Evolutionary conservation across 2,797 vertebrate species (phyloP).

Genomic region (Halcyon smyrnensis): DNA sequence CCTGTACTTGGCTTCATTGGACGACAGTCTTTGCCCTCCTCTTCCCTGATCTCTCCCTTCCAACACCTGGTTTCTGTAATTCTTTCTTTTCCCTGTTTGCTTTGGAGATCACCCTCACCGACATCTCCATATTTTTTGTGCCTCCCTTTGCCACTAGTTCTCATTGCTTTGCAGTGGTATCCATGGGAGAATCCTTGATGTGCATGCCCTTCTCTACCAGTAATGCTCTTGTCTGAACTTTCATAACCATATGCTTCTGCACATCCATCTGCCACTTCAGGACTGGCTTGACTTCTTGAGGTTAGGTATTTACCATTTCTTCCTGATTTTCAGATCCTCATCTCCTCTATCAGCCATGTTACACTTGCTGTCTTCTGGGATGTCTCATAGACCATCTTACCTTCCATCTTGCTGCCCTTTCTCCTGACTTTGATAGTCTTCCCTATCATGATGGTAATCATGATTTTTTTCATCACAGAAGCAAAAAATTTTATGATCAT

Average conservation of each 20-base stretch:
- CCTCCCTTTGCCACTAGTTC: not conserved
- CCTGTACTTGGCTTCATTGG: not conserved
- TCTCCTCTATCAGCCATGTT: not conserved
- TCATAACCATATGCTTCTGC: not conserved
- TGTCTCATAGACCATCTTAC: not conserved
- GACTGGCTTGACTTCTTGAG: not conserved
- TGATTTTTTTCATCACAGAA: not conserved
- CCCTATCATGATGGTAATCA: accelerated
- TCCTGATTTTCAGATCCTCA: not conserved
- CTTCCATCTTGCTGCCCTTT: not conserved
- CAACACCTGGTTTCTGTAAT: not conserved
- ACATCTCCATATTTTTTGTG: not conserved
- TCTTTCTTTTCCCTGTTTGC: not conserved
- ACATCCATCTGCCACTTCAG: not conserved
- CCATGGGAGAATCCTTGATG: not conserved
- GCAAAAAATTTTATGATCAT: not conserved
- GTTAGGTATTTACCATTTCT: not conserved
- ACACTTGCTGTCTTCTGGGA: not conserved
- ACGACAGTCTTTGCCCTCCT: not conserved
- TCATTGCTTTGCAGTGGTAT: not conserved
- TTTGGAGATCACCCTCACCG: not conserved
- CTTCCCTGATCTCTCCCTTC: not conserved
- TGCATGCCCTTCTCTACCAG: not conserved
- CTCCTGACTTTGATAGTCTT: not conserved
- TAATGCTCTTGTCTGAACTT: not conserved